phyloP scores from a whole-genome alignment of 1,140 invertebrate species.

The Microplitis mediator region DNA sequence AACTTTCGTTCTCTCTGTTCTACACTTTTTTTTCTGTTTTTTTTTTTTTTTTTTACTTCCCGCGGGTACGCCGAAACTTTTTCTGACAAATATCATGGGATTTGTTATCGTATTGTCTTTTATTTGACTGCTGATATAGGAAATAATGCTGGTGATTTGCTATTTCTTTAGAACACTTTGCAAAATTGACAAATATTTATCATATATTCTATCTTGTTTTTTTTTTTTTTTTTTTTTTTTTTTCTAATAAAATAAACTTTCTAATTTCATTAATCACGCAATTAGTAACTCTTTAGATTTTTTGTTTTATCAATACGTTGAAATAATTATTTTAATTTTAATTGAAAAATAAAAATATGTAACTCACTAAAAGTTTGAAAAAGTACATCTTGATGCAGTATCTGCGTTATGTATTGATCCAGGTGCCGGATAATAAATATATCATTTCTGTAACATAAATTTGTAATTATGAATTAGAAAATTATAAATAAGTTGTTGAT shows the following conservation, averaged over 20 bases:
- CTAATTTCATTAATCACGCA: too few species aligned
- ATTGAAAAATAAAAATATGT: neutral
- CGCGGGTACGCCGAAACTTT: slow-evolving; percentile 7
- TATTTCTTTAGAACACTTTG: neutral
- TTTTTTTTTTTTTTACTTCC: slow-evolving; percentile 24
- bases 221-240: too few species aligned
- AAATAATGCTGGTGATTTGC: neutral
- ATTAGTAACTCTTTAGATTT: too few species aligned
- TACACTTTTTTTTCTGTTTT: slow-evolving; percentile 1
- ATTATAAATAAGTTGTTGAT: too few species aligned
- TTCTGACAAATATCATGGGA: slow-evolving; percentile 4
- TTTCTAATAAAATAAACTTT: too few species aligned
- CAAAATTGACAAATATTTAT: neutral
- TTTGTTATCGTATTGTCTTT: slow-evolving; percentile 4
- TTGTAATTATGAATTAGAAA: neutral
- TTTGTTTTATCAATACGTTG: neutral
- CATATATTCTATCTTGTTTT: neutral
- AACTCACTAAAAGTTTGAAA: slow-evolving; percentile 11
- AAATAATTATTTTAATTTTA: neutral
- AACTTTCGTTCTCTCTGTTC: neutral
- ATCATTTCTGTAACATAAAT: slow-evolving; percentile 26
- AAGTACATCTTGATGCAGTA: slow-evolving; percentile 8
- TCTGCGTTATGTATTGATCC: slow-evolving; percentile 11
- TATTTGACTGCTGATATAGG: neutral
- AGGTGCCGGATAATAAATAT: neutral